Evolutionary conservation across 2,888 invertebrate species (phyloP), one percentile per base, ranked within the genome.

Genomic region (Allygus modestus): DNA sequence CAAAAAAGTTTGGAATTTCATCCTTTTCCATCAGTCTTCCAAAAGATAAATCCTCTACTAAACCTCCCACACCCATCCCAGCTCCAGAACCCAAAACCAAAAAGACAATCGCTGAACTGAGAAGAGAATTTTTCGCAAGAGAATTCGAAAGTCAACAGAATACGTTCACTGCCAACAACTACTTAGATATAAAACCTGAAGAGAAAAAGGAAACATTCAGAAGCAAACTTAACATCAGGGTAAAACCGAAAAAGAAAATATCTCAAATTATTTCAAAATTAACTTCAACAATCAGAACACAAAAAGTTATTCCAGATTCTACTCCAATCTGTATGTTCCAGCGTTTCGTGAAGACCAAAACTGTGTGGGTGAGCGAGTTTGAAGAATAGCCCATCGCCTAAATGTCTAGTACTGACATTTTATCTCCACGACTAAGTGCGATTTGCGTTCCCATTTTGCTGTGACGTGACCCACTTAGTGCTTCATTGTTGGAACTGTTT

Each of bases 291-390:
- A 17, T 37, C 4, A 7, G 20, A 20, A 0, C n/a, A 1, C 33
- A 26, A 28, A 54, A 54, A 11, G 33, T 58, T 4, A 79, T 79
- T 31, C 79, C 79, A 7, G 58, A 79, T 20, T 17, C 33, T 4
- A 7, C 33, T n/a, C 20, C 28, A 1, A 58, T 79, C n/a, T 33
- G 17, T 4, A 37, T 79, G 79, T 79, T 79, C 58, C 79, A 79
- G 37, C 58, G 79, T 23, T 79, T 79, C 28, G 79, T 58, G 58
- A 79, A 79, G 37, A 79, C 79, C 17, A 79, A 31, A 31, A 79
- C 51, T 20, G 58, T 79, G 5, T 79, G 79, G 79, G 75, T 28
- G 7, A 65, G 17, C 15, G 65, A 65, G 17, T 1, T 31, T 5
- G 65, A 28, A 65, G 65, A 28, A 65, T 12, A 28, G 11, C n/a